Conservation (phyloP, 2,797 vertebrate genomes). For the Agapornis canus region DNA sequence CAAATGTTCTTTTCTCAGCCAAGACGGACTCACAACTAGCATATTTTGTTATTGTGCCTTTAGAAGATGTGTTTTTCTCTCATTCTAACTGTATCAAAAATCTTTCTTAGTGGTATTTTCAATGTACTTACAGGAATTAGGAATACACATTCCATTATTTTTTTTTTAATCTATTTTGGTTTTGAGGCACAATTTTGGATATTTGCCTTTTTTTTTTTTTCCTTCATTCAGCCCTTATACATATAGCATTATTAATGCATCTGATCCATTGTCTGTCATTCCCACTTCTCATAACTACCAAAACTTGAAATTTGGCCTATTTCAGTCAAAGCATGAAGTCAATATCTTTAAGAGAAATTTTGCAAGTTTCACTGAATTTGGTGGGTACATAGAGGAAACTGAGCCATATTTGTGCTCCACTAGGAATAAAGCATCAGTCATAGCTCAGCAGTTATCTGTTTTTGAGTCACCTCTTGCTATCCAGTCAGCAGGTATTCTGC, state of each 20-base stretch:
- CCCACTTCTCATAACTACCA: background rate
- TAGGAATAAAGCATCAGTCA: background rate
- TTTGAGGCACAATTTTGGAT: background rate
- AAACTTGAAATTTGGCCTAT: background rate
- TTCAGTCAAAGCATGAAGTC: background rate
- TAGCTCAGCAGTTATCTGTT: background rate
- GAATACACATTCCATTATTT: background rate
- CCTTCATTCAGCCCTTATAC: background rate
- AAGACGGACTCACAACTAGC: constrained; percentile 5
- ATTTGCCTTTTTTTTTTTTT: background rate
- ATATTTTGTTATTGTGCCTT: background rate
- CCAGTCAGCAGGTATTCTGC: background rate
- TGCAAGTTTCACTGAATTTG: background rate
- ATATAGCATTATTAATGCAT: background rate
- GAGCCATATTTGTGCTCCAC: background rate
- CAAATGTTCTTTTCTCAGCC: constrained; percentile 30
- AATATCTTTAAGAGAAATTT: background rate
- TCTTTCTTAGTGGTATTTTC: background rate
- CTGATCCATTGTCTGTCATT: background rate
- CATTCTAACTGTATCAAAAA: background rate
- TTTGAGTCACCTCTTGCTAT: background rate
- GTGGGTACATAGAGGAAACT: background rate
- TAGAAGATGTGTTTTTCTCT: background rate
- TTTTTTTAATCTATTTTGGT: background rate
- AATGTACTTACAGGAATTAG: background rate